Conservation (phyloP, 2,888 invertebrate species). For the Scaeva pyrastri region DNA sequence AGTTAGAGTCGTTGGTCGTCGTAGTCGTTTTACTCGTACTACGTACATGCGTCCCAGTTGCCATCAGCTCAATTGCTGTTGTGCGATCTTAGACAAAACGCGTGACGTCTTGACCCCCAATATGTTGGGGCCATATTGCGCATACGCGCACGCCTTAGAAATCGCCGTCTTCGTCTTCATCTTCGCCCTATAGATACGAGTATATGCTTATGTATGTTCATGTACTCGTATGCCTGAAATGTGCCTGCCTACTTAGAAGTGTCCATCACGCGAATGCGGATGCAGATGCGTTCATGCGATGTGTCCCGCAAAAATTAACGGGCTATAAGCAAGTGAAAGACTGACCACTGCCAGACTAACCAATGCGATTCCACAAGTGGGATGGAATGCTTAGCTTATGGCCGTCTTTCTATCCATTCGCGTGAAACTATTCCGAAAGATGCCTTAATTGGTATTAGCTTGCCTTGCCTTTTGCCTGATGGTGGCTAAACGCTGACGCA, state of each 20-base stretch:
- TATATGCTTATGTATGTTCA: not conserved
- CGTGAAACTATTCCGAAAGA: conserved; percentile 48
- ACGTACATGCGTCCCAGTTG: not conserved
- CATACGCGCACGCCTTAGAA: conserved; percentile 57
- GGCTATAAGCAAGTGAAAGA: conserved; percentile 47
- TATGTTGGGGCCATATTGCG: conserved; percentile 63
- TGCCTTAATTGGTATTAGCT: conserved; percentile 70
- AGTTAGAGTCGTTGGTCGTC: not conserved
- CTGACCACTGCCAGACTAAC: conserved; percentile 6
- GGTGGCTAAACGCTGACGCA: conserved; percentile 29
- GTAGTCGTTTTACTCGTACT: not conserved
- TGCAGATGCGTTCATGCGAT: conserved; percentile 74
- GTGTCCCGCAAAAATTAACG: conserved; percentile 73
- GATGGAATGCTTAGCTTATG: conserved; percentile 40
- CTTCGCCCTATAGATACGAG: not conserved
- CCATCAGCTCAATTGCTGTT: not conserved
- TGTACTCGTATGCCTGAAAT: conserved; percentile 33
- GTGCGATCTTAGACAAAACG: conserved; percentile 51
- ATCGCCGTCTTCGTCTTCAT: conserved; percentile 2
- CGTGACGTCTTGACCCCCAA: conserved; percentile 71
- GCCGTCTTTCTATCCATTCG: conserved; percentile 34
- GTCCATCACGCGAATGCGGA: conserved; percentile 75
- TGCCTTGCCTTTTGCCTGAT: not conserved
- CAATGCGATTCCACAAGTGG: conserved; percentile 48
- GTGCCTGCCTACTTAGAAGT: conserved; percentile 71